Base-by-base conservation (phyloP, 2,113 vertebrate species). In the Setophaga petechia region DNA sequence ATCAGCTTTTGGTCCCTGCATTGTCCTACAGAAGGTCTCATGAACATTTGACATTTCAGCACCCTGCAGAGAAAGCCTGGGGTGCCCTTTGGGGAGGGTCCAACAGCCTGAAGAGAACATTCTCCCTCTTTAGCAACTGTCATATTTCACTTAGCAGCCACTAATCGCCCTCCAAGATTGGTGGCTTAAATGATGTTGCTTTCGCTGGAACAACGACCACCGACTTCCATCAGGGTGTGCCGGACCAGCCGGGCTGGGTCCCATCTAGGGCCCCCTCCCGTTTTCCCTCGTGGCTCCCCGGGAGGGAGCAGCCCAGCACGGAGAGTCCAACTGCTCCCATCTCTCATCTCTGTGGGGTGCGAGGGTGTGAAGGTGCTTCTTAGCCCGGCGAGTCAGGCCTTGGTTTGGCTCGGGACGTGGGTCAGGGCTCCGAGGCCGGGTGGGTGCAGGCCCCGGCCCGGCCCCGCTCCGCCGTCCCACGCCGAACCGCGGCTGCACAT, bases 121-220 rank as follows among this genome's bases (percentile, higher is more conserved):
- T 33, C 49, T 9, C 43, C 58, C 11, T 19, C 11, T 10, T 28
- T 8, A 73, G 43, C 25, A 59, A 47, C 54, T 6, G 12, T 41
- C 28, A 11, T 8, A 20, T 46, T 47, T 21, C 52, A 61, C 52
- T 47, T 5, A 52, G 81, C 41, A 55, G 10, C n/a, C 27, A 10
- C 9, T n/a, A 39, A 44, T 25, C 18, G 6, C 3, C 17, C 27
- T 35, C 43, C 31, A 28, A 47, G 16, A 1, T 0, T 1, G 6
- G 37, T 14, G 35, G 21, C n/a, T 25, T 6, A 33, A 54, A 20
- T 2, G 1, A 11, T 1, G 4, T 49, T 13, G n/a, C 37, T 72
- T 52, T 35, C 58, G 41, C 89, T 47, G 58, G 62, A 62, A 66
- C 33, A 5, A 28, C 0, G 1, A 24, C 31, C 11, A 0, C 0